These are phyloP conservation scores for Hesperophylax magnus DNA, from an alignment of 1,140 invertebrate species.

Conservation along the genomic window DNA sequence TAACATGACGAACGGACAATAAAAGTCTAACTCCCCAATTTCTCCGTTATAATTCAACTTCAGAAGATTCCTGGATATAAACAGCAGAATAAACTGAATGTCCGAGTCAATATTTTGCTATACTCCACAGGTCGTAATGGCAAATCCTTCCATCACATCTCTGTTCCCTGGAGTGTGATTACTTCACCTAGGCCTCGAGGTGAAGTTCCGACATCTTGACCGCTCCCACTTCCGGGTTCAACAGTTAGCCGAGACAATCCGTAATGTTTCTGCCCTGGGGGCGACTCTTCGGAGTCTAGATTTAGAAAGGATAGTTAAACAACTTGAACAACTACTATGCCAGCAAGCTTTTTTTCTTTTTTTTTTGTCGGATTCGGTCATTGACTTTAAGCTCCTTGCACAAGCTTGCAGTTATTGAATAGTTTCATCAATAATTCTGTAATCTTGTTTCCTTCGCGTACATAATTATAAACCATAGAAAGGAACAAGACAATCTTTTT, in stretches of 20 bases:
- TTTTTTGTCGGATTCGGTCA: not conserved
- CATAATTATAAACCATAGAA: too few species aligned
- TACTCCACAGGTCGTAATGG: not conserved
- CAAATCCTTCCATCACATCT: not conserved
- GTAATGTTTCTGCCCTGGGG: not conserved
- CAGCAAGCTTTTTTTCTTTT: not conserved
- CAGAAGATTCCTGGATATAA: too few species aligned
- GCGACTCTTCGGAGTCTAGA: not conserved
- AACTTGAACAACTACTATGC: not conserved
- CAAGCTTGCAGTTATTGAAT: too few species aligned
- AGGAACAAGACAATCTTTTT: too few species aligned
- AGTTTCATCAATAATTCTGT: too few species aligned
- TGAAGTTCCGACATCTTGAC: not conserved
- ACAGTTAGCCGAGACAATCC: not conserved
- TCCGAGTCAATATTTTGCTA: too few species aligned
- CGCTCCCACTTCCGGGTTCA: conserved; percentile 3
- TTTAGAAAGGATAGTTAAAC: not conserved
- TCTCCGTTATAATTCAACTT: too few species aligned
- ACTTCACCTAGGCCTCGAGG: not conserved
- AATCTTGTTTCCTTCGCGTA: too few species aligned
- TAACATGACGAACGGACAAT: too few species aligned
- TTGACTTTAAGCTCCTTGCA: too few species aligned
- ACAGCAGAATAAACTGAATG: too few species aligned
- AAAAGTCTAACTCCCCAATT: too few species aligned
- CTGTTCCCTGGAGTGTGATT: not conserved